Evolutionary conservation across 2,888 invertebrate species (phyloP), one percentile per base, ranked within the genome.

Genomic region (Theretra japonica): DNA sequence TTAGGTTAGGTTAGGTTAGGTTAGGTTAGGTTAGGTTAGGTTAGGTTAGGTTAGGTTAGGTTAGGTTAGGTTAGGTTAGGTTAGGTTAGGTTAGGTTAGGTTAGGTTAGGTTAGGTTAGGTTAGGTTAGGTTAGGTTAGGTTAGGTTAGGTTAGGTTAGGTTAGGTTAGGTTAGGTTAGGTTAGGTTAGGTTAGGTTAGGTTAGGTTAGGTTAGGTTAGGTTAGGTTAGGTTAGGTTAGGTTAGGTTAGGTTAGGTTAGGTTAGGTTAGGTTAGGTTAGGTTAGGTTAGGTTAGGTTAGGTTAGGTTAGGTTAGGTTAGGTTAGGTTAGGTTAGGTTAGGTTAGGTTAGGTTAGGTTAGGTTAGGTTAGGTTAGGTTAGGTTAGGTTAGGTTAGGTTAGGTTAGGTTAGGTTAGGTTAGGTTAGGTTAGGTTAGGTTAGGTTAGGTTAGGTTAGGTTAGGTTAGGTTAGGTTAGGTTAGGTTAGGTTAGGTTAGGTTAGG

Each of bases 391-490:
- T 68, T 68, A 68, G 68, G 68, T 68, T 68, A 68, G 68, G 68
- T 68, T 68, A 68, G 68, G 68, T 68, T 68, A 68, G 68, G 68
- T 68, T 68, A 28, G 71, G 71, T 71, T 71, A 70, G 71, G 73
- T 71, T 69, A 70, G 71, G 71, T 71, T 73, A 60, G 73, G 73
- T 73, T 73, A 70, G 73, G 72, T 72, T 70, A 57, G 60, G 74
- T 70, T 72, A 69, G 72, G 72, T 72, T 72, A 70, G 74, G 72
- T 73, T 73, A 70, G 74, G 74, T 73, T 73, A 71, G 74, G 74
- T 73, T 72, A 69, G 74, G 74, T 74, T 73, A 71, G 74, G 74
- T 74, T 73, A 71, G 74, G 74, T 74, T 73, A 71, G 74, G 74
- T 74, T 73, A 70, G 74, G 73, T 74, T 72, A 68, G 72, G 74